phyloP scores from a whole-genome alignment of 2,888 invertebrate species.

The Sicus ferrugineus region DNA sequence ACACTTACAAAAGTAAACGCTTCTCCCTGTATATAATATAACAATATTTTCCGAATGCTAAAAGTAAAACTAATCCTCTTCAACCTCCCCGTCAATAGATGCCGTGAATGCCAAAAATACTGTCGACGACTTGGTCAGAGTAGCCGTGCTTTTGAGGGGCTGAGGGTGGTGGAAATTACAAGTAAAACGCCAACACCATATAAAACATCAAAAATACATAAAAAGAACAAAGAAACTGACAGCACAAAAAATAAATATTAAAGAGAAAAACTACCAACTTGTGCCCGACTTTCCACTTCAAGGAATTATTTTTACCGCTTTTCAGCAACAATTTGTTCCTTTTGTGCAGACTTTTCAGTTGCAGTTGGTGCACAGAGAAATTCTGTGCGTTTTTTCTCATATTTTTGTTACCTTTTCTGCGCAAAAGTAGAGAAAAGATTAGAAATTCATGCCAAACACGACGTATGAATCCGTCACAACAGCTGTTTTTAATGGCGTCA shows the following conservation, averaged over 20 bases:
- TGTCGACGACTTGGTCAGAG: slow-evolving; percentile 13
- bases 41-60: too few species aligned
- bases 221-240: not conserved
- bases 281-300: slow-evolving; percentile 24
- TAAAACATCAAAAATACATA: not conserved
- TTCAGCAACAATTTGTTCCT: not conserved
- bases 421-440: not conserved
- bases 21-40: too few species aligned
- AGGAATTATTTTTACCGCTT: slow-evolving; percentile 4
- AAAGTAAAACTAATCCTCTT: too few species aligned
- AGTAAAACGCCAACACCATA: too few species aligned
- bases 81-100: too few species aligned
- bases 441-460: slow-evolving; percentile 38
- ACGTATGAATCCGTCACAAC: slow-evolving; percentile 39
- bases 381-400: not conserved
- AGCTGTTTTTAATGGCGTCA: slow-evolving; percentile 41
- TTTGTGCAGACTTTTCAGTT: slow-evolving; percentile 3
- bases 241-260: not conserved
- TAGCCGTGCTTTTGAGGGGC: not conserved
- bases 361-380: not conserved
- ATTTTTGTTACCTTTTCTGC: too few species aligned
- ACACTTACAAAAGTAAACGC: too few species aligned
- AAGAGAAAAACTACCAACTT: not conserved
- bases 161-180: too few species aligned
- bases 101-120: slow-evolving; percentile 2